These are phyloP conservation scores for Perca fluviatilis DNA, from an alignment of 2,113 vertebrate species.

Conservation along the genomic window DNA sequence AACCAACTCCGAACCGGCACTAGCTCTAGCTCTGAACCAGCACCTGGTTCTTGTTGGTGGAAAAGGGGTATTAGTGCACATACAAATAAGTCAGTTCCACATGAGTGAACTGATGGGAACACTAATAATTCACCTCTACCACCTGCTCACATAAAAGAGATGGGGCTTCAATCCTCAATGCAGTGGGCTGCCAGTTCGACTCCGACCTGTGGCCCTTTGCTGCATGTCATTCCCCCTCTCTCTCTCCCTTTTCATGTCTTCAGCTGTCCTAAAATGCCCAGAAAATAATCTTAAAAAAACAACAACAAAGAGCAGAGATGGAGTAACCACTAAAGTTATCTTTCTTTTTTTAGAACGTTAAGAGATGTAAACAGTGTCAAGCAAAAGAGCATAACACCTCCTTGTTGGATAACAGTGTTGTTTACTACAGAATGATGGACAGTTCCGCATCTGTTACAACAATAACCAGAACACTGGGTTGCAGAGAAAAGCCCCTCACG, in stretches of 20 bases:
- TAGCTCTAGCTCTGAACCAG: no score
- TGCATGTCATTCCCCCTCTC: no score
- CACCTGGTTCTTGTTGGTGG: no score
- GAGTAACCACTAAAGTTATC: background rate
- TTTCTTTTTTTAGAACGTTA: constrained; percentile 4
- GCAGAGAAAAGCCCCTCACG: constrained; percentile 22
- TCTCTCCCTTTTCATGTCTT: no score
- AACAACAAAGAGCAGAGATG: background rate
- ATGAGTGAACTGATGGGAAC: background rate
- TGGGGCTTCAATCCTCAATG: no score
- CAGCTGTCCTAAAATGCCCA: no score
- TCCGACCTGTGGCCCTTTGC: no score
- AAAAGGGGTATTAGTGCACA: background rate
- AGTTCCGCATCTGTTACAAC: constrained; percentile 45
- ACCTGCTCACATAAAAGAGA: background rate
- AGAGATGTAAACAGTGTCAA: constrained; percentile 23
- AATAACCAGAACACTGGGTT: constrained; percentile 31
- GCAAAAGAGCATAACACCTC: constrained; percentile 17
- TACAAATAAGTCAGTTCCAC: background rate
- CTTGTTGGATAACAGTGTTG: constrained; percentile 25
- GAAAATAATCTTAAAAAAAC: no score
- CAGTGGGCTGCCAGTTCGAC: no score
- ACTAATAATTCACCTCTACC: background rate
- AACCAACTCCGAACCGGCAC: no score
- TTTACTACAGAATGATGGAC: constrained; percentile 49